Evolutionary conservation across 1,140 invertebrate species (phyloP).

Genomic region (Leptonema lineaticorne): DNA sequence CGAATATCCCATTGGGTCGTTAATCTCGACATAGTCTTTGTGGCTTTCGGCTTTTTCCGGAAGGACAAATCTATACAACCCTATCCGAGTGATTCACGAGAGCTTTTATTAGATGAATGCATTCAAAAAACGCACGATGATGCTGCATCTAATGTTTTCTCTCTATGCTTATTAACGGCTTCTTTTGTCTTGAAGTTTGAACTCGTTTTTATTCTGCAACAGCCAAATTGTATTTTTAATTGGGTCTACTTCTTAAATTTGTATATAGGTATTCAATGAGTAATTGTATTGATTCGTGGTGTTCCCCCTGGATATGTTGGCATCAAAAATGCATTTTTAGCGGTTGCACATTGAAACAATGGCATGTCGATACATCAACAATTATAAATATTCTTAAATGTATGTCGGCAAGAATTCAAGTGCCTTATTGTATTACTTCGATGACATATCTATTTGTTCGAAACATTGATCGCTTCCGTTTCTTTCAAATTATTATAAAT

Average conservation of each 20-base stretch:
- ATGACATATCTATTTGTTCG: background rate
- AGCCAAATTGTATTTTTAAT: background rate
- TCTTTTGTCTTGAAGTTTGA: background rate
- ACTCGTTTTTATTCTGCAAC: background rate
- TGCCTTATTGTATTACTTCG: background rate
- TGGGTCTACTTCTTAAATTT: too few relatives aligned
- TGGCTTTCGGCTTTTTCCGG: slow-evolving; percentile 22
- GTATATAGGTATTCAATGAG: background rate
- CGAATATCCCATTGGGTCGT: slow-evolving; percentile 11
- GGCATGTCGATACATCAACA: background rate
- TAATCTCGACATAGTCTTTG: background rate
- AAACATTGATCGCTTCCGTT: background rate
- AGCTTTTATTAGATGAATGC: background rate
- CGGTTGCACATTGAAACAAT: background rate
- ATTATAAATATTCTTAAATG: background rate
- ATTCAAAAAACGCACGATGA: background rate
- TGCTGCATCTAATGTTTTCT: background rate
- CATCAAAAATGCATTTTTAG: background rate
- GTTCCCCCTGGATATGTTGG: background rate
- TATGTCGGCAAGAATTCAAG: background rate
- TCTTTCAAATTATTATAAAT: background rate
- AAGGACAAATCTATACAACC: slow-evolving; percentile 3
- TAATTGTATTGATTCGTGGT: background rate
- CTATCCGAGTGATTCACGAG: background rate
- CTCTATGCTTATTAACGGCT: background rate